Percentiles rank a stretch among this genome's conserved stretches.
phyloP scores from a whole-genome alignment of 1,140 invertebrate species.

The Pogonomyrmex californicus region DNA sequence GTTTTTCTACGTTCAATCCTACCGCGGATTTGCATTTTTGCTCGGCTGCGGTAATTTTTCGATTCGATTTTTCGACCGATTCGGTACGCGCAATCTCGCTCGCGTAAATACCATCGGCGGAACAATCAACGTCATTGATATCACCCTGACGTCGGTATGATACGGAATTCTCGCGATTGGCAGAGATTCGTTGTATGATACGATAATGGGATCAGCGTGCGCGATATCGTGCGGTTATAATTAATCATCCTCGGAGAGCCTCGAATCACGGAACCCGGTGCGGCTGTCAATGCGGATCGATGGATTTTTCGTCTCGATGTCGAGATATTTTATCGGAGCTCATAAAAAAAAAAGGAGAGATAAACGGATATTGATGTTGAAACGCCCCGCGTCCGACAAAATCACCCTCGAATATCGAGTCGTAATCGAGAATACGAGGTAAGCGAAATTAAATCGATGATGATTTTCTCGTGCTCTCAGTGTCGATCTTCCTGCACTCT shows the following conservation, averaged over 20 bases:
- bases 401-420: slow-evolving; percentile 12
- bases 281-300: slow-evolving; percentile 5
- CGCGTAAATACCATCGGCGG: neutral
- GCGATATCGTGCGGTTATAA: slow-evolving; percentile 39
- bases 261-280: neutral
- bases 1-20: neutral
- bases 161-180: neutral
- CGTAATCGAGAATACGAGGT: neutral
- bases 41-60: neutral
- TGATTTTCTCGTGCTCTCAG: neutral
- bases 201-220: slow-evolving; percentile 33
- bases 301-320: neutral
- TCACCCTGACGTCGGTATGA: neutral
- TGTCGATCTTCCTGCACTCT: neutral
- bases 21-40: neutral
- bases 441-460: neutral
- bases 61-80: neutral
- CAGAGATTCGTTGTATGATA: slow-evolving; percentile 12
- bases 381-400: slow-evolving; percentile 20
- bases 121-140: slow-evolving; percentile 7
- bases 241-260: slow-evolving; percentile 41
- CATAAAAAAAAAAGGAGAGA: slow-evolving; percentile 21
- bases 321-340: slow-evolving; percentile 17
- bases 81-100: neutral
- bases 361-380: slow-evolving; percentile 12